Evolutionary conservation across 1,140 invertebrate species (phyloP).

Genomic region (Theocolax elegans): DNA sequence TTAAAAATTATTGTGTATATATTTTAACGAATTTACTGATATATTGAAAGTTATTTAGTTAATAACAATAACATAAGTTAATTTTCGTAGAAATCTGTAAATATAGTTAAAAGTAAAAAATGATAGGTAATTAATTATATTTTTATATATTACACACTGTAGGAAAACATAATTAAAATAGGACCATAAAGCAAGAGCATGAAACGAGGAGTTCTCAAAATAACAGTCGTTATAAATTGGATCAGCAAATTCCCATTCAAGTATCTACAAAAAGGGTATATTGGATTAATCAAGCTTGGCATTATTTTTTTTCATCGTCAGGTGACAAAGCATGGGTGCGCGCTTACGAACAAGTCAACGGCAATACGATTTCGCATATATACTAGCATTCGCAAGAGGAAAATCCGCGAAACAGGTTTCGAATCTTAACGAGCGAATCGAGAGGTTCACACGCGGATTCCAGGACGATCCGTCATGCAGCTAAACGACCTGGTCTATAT

Average conservation of each 20-base stretch:
- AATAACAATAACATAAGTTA: too few species aligned
- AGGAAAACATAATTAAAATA: too few species aligned
- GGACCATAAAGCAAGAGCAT: too few species aligned
- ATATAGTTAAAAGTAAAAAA: too few species aligned
- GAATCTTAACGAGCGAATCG: conserved; percentile 33
- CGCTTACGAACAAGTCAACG: too few species aligned
- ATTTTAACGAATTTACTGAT: too few species aligned
- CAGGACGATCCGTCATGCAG: conserved; percentile 36
- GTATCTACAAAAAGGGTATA: background rate
- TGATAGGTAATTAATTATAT: too few species aligned
- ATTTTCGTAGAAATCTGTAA: too few species aligned
- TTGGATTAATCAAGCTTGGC: conserved; percentile 36
- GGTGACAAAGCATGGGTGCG: too few species aligned
- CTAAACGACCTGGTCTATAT: conserved; percentile 25
- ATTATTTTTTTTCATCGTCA: background rate
- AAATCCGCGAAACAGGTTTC: conserved; percentile 42
- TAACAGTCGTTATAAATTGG: conserved; percentile 28
- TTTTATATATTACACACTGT: too few species aligned
- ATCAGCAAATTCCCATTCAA: conserved; percentile 21
- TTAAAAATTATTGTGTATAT: too few species aligned
- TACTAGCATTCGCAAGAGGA: conserved; percentile 14
- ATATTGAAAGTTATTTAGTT: too few species aligned
- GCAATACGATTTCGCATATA: background rate
- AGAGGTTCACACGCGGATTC: conserved; percentile 40
- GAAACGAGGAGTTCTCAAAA: background rate